Base-by-base conservation (phyloP, 2,113 vertebrate genomes). In the Nothoprocta perdicaria region DNA sequence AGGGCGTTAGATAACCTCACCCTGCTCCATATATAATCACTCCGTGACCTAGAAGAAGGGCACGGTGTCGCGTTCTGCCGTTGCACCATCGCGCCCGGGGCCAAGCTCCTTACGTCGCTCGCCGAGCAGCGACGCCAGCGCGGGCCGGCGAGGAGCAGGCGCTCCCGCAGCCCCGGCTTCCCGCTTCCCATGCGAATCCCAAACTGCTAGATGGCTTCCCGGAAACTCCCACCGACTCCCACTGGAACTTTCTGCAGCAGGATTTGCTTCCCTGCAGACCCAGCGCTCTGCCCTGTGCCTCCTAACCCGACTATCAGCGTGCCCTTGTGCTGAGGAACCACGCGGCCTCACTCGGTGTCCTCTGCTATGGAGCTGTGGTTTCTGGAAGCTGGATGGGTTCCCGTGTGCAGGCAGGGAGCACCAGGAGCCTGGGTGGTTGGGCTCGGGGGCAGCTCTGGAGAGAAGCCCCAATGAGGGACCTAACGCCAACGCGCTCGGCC, bases 131-230 rank as follows among this genome's bases (percentile, higher is more conserved):
- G 0, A 16, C 0, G 1, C 6, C 14, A 58, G 62, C 48, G 16
- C 12, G 0, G 0, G 17, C 5, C 5, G 17, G 35, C 24, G 33
- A 81, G 65, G 46, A 73, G 38, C 81, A 12, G 38, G 40, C 57
- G 1, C 2, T 3, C 13, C 61, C 67, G 27, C 46, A 60, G 72
- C 41, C 58, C 57, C 5, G 0, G 63, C 38, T 61, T 45, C 91
- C 81, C 68, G 9, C 11, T 41, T 55, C 29, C 84, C 10, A 3
- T 80, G 95, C 78, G 72, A 83, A 72, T 0, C 83, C 87, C 66
- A 92, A 95, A 85, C 96, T 95, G 92, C 92, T 94, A 96, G 95
- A 88, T 94, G 95, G 95, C 95, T 96, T 96, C 91, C 95, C 93
- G 96, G 84, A 95, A 96, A 83, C 76, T 0, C 65, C 5, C 5